phyloP scores from a whole-genome alignment of 2,888 invertebrate genomes.

The Chloroclystis v-ata region DNA sequence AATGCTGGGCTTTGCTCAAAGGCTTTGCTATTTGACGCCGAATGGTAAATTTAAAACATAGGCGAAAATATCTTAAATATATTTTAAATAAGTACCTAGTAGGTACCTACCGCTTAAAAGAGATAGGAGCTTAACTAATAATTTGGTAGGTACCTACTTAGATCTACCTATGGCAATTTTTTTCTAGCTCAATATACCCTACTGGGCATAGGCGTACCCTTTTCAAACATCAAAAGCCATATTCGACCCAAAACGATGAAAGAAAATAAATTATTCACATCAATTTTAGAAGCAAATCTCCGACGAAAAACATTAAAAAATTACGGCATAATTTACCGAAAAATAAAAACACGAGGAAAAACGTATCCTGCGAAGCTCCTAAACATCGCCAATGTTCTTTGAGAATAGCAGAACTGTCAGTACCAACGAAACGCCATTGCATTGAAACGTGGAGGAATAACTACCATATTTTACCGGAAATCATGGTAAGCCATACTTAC shows the following conservation, averaged over 20 bases:
- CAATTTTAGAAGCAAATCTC: conserved; percentile 14
- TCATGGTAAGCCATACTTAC: conserved; percentile 46
- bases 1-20: too few relatives aligned
- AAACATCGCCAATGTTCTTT: conserved; percentile 40
- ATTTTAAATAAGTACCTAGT: too few relatives aligned
- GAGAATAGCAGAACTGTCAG: conserved; percentile 57
- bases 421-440: conserved; percentile 60
- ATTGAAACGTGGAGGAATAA: conserved; percentile 60
- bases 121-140: too few relatives aligned
- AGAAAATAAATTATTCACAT: background rate
- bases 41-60: too few relatives aligned
- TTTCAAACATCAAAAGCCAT: too few relatives aligned
- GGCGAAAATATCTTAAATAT: too few relatives aligned
- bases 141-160: too few relatives aligned
- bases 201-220: too few relatives aligned
- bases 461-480: conserved; percentile 45
- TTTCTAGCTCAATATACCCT: too few relatives aligned
- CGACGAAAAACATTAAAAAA: conserved; percentile 5
- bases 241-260: background rate
- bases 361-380: background rate
- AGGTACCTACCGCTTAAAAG: too few relatives aligned
- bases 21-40: too few relatives aligned
- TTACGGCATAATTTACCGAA: conserved; percentile 7
- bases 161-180: too few relatives aligned
- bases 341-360: conserved; percentile 4